Base-by-base conservation (phyloP, 2,888 invertebrate species). In the Cylloceria caligata region DNA sequence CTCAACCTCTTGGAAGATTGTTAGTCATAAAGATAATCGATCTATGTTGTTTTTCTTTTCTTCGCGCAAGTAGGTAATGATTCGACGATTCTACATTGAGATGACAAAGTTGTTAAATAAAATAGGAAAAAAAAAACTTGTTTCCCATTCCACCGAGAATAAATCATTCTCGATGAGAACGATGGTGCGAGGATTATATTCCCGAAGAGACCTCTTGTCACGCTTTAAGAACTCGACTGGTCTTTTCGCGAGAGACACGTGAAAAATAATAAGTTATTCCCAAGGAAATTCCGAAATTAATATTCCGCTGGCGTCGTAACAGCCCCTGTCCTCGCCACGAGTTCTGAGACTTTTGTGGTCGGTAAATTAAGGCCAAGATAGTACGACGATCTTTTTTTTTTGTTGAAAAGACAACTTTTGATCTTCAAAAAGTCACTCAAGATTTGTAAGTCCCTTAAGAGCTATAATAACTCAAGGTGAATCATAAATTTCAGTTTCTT, bases 251-350 rank as follows among this genome's bases (percentile, higher is more conserved):
- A 49, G 49, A 72, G 42, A 81, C 69, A 65, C 49, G 65, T n/a
- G 60, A 13, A 36, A 60, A 72, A 65, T 19, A 60, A 76, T 55
- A 49, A 81, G 52, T 27, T 62, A 76, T 76, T 62, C 57, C 42
- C 49, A 5, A 19, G 60, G 45, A 34, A 62, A 72, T 76, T 49
- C 13, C n/a, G 19, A 49, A 72, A 76, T 81, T 76, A 81, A 81
- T 76, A 76, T 81, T 81, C 67, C 57, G 27, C 5, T 3, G 16
- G 13, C 57, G 71, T 76, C 21, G 16, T 13, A 39, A 27, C 21
- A 11, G 3, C 5, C 7, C 42, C 42, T 24, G 16, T 30, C 21
- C 19, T 2, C 39, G 19, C 21, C 16, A 36, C 39, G 19, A 72
- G 27, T 55, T 67, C 36, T 45, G 34, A 34, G 13, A 67, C 30